Conservation (phyloP, 2,797 vertebrate genomes). For the Mastacembelus armatus region DNA sequence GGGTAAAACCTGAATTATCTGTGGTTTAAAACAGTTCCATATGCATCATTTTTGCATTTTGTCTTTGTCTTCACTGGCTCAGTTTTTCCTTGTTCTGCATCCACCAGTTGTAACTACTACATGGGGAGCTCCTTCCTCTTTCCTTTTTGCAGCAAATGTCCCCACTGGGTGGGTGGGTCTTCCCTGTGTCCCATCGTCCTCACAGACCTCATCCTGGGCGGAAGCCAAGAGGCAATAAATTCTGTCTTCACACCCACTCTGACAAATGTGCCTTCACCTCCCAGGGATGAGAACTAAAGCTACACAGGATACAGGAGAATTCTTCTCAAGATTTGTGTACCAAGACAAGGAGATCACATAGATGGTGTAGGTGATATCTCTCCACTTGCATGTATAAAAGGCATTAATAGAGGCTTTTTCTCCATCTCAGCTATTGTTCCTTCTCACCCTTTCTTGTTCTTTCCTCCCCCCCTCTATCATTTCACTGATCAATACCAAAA, state of each 20-base stretch:
- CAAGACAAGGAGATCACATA: slow-evolving; percentile 31
- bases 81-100: slow-evolving; percentile 73
- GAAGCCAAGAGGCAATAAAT: slow-evolving; percentile 87
- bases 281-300: slow-evolving; percentile 78
- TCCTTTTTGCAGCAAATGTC: slow-evolving; percentile 71
- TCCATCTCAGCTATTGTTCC: slow-evolving; percentile 52
- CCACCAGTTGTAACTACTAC: slow-evolving; percentile 66
- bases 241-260: slow-evolving; percentile 87
- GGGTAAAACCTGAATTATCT: slow-evolving; percentile 18
- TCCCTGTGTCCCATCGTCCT: slow-evolving; percentile 79
- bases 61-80: slow-evolving; percentile 41
- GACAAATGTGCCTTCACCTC: slow-evolving; percentile 84
- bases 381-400: too few species aligned
- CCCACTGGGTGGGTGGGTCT: slow-evolving; percentile 81
- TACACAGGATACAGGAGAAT: slow-evolving; percentile 71
- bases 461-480: slow-evolving; percentile 9
- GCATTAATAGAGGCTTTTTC: too few species aligned
- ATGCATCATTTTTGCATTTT: slow-evolving; percentile 11
- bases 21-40: slow-evolving; percentile 36
- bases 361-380: slow-evolving; percentile 21
- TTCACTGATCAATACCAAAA: slow-evolving; percentile 66
- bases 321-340: slow-evolving; percentile 54
- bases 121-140: slow-evolving; percentile 70
- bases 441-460: slow-evolving; percentile 33
- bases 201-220: slow-evolving; percentile 83